Evolutionary conservation across 2,797 vertebrate genomes (phyloP).

Genomic region (Xerus rutilus): DNA sequence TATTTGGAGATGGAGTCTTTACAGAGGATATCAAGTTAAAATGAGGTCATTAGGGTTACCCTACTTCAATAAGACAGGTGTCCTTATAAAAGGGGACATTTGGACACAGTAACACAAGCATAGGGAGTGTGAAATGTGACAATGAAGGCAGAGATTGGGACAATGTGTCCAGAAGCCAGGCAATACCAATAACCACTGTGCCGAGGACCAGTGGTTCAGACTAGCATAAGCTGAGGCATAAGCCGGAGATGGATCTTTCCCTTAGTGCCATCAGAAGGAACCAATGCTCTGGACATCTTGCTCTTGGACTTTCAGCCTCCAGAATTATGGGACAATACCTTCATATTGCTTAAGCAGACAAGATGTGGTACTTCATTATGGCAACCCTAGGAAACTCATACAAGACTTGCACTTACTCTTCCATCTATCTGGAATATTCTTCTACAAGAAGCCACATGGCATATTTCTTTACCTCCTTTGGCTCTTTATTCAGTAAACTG

Average conservation of each 20-base stretch:
- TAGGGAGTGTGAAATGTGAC: background rate
- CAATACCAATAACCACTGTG: background rate
- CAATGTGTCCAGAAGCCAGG: background rate
- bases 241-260: background rate
- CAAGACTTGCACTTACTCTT: background rate
- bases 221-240: background rate
- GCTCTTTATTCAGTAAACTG: background rate
- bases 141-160: background rate
- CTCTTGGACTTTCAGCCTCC: background rate
- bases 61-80: background rate
- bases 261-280: background rate
- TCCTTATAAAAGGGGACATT: background rate
- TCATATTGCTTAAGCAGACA: background rate
- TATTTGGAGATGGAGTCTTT: slow-evolving; percentile 11
- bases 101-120: background rate
- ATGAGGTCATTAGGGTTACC: background rate
- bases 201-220: background rate
- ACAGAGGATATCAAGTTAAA: background rate
- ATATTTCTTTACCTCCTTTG: background rate
- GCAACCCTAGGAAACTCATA: background rate
- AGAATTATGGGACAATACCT: background rate
- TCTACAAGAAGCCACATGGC: too few relatives aligned
- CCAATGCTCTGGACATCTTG: background rate
- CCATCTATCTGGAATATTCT: background rate
- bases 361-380: background rate